These are phyloP conservation scores for Allygus modestus DNA, from an alignment of 2,888 invertebrate species.

Conservation along the genomic window DNA sequence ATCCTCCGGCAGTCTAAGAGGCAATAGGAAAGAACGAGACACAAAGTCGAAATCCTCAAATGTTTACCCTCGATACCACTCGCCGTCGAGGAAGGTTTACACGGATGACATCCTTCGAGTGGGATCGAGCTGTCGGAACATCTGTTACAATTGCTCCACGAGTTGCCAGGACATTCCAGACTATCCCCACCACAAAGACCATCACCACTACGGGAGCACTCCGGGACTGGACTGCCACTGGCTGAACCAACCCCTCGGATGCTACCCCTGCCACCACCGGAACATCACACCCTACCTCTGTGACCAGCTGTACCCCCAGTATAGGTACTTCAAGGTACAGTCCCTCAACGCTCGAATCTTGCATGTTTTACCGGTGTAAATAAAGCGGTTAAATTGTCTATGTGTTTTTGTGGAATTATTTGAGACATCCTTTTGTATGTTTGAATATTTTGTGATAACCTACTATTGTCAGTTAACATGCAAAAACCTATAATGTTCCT, in stretches of 20 bases:
- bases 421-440: no score
- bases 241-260: slow-evolving; percentile 56
- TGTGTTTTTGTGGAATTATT: no score
- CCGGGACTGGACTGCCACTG: slow-evolving; percentile 62
- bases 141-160: slow-evolving; percentile 58
- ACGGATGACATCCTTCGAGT: slow-evolving; percentile 44
- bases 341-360: neutral
- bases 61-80: slow-evolving; percentile 67
- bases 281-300: slow-evolving; percentile 55
- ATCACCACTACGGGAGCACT: slow-evolving; percentile 62
- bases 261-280: slow-evolving; percentile 54
- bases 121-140: slow-evolving; percentile 68
- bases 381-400: neutral
- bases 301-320: slow-evolving; percentile 59
- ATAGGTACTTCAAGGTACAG: slow-evolving; percentile 45
- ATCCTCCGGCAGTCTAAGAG: slow-evolving; percentile 75
- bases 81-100: slow-evolving; percentile 64
- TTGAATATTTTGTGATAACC: no score
- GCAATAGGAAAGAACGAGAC: slow-evolving; percentile 80
- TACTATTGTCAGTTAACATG: no score
- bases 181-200: slow-evolving; percentile 44
- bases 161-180: slow-evolving; percentile 61
- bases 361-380: neutral
- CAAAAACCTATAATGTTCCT: no score
- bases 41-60: slow-evolving; percentile 81